Base-by-base conservation (phyloP, 1,140 invertebrate species). In the Penaeus vannamei region DNA sequence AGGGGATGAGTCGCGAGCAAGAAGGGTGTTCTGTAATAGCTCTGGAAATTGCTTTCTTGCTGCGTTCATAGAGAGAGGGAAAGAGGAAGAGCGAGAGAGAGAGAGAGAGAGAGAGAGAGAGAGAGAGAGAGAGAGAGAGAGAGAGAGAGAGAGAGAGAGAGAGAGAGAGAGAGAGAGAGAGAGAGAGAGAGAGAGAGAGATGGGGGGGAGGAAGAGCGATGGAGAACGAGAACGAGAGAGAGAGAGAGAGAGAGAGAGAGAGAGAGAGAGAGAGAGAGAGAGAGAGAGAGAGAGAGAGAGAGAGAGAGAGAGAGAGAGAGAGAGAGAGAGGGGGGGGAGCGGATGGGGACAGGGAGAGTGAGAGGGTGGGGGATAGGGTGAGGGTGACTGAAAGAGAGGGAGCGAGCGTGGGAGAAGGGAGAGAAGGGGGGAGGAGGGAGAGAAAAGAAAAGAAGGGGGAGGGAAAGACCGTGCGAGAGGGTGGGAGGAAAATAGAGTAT, bases 111-210 rank as follows among this genome's bases (percentile, higher is more conserved):
- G 14, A 59, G 59, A 29, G 60, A 3, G 59, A 1, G 59, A 4
- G 64, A 32, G 26, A 64, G 59, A 64, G 26, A 66, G 62, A 32
- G 32, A 84, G 83, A 69, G 26, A 26, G 23, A n/a, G 8, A 17
- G 32, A 53, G 66, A 84, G 62, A 42, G 62, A 64, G 62, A 84
- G 83, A 69, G 83, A 72, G 83, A 84, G 64, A 69, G 83, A 53
- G 66, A 59, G 66, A 85, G 62, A 29, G 36, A 77, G n/a, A 53
- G 19, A 59, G 84, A n/a, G 64, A 76, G 66, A 72, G 29, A 42
- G 29, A 72, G 62, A 84, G 62, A 69, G 83, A 66, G 22, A 42
- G 61, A 46, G 83, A 72, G 60, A 84, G 64, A 22, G 64, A 72
- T 61, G 64, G 64, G 53, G 64, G 46, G 64, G 26, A 53, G 42